Percentiles rank a stretch among this genome's conserved stretches.
Conservation (phyloP, 35 echinoderm and acorn worm genomes). For the Heliocidaris tuberculata region DNA sequence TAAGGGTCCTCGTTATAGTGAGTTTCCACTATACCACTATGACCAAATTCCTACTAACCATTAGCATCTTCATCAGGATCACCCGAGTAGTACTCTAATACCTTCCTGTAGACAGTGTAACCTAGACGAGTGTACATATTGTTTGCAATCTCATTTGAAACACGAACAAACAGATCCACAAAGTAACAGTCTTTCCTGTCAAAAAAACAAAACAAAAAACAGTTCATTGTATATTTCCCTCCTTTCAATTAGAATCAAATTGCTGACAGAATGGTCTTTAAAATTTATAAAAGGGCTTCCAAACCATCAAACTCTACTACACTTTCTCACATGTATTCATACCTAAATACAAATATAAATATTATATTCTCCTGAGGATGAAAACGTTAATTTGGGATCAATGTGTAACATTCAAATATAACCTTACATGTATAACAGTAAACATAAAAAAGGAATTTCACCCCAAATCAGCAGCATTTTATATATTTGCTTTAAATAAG, state of each 20-base stretch:
- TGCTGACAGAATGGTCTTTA: not conserved
- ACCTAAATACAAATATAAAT: too few relatives aligned
- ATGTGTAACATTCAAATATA: too few relatives aligned
- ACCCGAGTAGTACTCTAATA: constrained; percentile 95
- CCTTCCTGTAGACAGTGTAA: constrained; percentile 92
- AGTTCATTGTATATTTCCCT: not conserved
- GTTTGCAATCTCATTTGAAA: constrained; percentile 93
- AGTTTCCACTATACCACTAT: not conserved
- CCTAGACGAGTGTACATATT: constrained; percentile 90
- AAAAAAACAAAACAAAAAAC: constrained; percentile 12
- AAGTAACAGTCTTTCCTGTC: constrained; percentile 91
- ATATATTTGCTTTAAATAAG: too few relatives aligned
- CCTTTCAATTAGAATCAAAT: not conserved
- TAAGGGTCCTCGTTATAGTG: too few relatives aligned
- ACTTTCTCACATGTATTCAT: too few relatives aligned
- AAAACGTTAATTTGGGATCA: too few relatives aligned
- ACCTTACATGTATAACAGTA: too few relatives aligned
- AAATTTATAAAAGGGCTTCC: not conserved
- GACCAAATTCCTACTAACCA: constrained; percentile 60
- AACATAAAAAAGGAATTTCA: not conserved
- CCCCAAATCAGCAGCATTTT: not conserved
- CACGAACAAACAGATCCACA: constrained; percentile 94
- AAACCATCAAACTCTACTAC: not conserved
- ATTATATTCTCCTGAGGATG: too few relatives aligned
- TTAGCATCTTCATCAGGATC: constrained; percentile 99